A percentile compares a stretch with the other conserved stretches of the same genome.
phyloP scores from a whole-genome alignment of 2,113 vertebrate species.

The Nothocercus nigrocapillus region DNA sequence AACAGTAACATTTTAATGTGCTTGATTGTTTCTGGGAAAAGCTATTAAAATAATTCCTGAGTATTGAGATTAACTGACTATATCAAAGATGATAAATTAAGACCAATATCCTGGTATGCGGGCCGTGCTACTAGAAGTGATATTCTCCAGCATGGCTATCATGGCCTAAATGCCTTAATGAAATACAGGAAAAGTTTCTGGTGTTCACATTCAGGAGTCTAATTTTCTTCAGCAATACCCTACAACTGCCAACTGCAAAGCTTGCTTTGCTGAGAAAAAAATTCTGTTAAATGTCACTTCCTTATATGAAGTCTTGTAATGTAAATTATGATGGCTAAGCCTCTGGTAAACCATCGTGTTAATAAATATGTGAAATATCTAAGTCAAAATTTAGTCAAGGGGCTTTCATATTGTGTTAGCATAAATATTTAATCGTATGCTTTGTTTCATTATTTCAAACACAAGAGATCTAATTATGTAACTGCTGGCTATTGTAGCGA shows the following conservation, averaged over 20 bases:
- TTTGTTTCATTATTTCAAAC: conserved; percentile 34
- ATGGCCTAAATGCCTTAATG: not conserved
- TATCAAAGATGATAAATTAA: not conserved
- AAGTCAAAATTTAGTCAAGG: not conserved
- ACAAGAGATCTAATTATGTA: not conserved
- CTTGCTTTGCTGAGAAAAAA: conserved; percentile 34
- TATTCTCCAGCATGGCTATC: not conserved
- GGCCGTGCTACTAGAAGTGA: not conserved
- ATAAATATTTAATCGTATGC: not conserved
- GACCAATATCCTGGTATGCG: not conserved
- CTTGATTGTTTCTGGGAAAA: conserved; percentile 59
- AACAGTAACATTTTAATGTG: conserved; percentile 28
- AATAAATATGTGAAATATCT: conserved; percentile 7
- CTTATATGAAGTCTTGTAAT: conserved; percentile 46
- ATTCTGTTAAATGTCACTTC: conserved; percentile 38
- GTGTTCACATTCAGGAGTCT: not conserved
- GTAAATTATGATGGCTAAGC: conserved; percentile 32
- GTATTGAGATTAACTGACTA: conserved; percentile 51
- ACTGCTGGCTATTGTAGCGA: not conserved
- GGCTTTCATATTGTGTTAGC: not conserved
- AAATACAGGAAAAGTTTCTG: conserved; percentile 35
- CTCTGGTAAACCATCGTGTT: not conserved
- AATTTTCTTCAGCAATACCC: conserved; percentile 24
- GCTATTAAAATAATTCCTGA: conserved; percentile 76
- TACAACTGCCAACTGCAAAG: conserved; percentile 32